Evolutionary conservation across 2,113 vertebrate genomes (phyloP), one percentile per base, ranked within the genome.

Genomic region (Cheirogaleus medius): DNA sequence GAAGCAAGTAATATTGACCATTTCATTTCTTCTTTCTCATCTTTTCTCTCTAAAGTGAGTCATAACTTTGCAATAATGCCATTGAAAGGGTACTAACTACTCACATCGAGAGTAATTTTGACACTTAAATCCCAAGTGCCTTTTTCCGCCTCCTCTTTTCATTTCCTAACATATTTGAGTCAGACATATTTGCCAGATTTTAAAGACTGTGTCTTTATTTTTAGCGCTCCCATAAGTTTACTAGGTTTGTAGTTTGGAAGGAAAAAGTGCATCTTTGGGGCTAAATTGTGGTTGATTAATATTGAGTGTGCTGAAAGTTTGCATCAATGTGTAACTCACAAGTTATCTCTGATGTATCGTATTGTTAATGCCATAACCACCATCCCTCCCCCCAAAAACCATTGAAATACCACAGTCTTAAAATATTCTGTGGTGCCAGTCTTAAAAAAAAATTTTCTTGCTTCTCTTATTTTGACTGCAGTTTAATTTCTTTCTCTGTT

Each of bases 141-240:
- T 29, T 56, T 23, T 15, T 7, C 42, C 9, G 8, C 14, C 14
- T 15, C 15, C 32, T 60, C 68, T 87, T 89, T 84, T 71, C n/a
- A 85, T 93, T 76, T 94, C 44, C 27, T 76, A 25, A 64, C 20
- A 80, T 69, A 37, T n/a, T 76, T 20, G 29, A 82, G 77, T 66
- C 71, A 91, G 14, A 89, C 42, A 27, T 64, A 47, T 82, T 90
- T 87, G 47, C 52, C 64, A 96, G 20, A 76, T 90, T 88, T 86
- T 89, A 9, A 87, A 49, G 69, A 74, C 54, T 64, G 54, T 64
- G 47, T 68, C 74, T 94, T 47, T 97, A 74, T 83, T 97, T 93
- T 92, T 92, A 92, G 81, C 80, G 42, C 47, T 82, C 42, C n/a
- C 37, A 29, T 42, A 87, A 78, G 54, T 90, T 95, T 90, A 92